Conservation (phyloP, 2,888 invertebrate genomes). For the Leucophora obtusa region DNA sequence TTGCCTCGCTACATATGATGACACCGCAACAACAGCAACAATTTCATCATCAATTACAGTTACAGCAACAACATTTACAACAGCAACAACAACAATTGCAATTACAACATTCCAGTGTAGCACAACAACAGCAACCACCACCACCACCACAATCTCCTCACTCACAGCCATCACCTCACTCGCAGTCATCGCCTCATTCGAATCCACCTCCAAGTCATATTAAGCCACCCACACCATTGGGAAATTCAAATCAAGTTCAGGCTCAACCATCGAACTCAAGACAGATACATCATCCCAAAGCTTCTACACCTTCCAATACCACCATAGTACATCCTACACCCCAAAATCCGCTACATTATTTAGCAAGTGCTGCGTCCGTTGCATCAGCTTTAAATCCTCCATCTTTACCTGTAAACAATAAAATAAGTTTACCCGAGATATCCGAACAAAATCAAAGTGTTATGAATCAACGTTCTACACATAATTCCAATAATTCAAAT, state of each 20-base stretch:
- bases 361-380: conserved; percentile 62
- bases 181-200: conserved; percentile 14
- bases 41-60: conserved; percentile 67
- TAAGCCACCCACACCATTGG: conserved; percentile 11
- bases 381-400: conserved; percentile 54
- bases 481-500: conserved; percentile 59
- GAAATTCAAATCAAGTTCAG: conserved; percentile 19
- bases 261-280: conserved; percentile 33
- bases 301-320: conserved; percentile 17
- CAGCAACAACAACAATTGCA: conserved; percentile 66
- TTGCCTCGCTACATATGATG: conserved; percentile 66
- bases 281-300: conserved; percentile 47
- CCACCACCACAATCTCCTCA: conserved; percentile 55
- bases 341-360: conserved; percentile 67
- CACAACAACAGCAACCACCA: conserved; percentile 66
- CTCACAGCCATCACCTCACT: conserved; percentile 42
- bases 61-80: conserved; percentile 69
- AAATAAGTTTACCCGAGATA: conserved; percentile 22
- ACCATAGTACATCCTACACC: conserved; percentile 26
- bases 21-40: conserved; percentile 68
- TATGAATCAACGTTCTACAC: conserved; percentile 23
- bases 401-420: conserved; percentile 38
- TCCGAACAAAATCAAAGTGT: conserved; percentile 34
- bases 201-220: conserved; percentile 40
- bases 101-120: conserved; percentile 59